Percentiles rank a stretch among this genome's conserved stretches.
Conservation (phyloP, 2,797 vertebrate species). For the Halcyon smyrnensis region DNA sequence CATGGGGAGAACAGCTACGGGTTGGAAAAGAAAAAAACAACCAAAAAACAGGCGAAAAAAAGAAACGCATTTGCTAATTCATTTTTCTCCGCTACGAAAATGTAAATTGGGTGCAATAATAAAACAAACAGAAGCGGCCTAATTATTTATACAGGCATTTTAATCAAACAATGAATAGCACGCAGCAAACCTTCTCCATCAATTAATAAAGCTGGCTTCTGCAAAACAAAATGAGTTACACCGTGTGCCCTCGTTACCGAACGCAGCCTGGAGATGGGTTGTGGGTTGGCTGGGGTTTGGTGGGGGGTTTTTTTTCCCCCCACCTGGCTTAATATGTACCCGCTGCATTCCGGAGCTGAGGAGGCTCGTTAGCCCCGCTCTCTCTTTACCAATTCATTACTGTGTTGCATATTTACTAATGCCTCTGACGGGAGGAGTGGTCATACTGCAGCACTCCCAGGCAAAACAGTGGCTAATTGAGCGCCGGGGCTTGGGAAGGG, state of each 20-base stretch:
- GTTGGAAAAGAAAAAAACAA: not conserved
- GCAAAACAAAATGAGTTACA: slow-evolving; percentile 70
- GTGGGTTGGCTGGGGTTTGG: not conserved
- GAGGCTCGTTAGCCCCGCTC: slow-evolving; percentile 31
- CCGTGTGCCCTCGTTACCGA: slow-evolving; percentile 62
- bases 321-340: slow-evolving; percentile 5
- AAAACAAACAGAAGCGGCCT: slow-evolving; percentile 69
- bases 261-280: slow-evolving; percentile 41
- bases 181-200: slow-evolving; percentile 70
- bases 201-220: slow-evolving; percentile 71
- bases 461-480: slow-evolving; percentile 82
- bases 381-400: slow-evolving; percentile 53
- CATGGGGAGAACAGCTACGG: not conserved
- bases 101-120: slow-evolving; percentile 57
- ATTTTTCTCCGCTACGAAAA: not conserved
- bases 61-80: not conserved
- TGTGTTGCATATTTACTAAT: slow-evolving; percentile 33
- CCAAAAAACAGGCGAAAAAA: not conserved
- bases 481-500: slow-evolving; percentile 64
- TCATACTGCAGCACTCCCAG: slow-evolving; percentile 79
- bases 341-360: slow-evolving; percentile 42
- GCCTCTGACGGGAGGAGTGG: slow-evolving; percentile 72
- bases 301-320: not conserved
- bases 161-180: slow-evolving; percentile 81
- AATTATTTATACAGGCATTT: slow-evolving; percentile 83